Evolutionary conservation across 2,888 invertebrate species (phyloP), one percentile per base, ranked within the genome.

Genomic region (Caenorhabditis sp.): DNA sequence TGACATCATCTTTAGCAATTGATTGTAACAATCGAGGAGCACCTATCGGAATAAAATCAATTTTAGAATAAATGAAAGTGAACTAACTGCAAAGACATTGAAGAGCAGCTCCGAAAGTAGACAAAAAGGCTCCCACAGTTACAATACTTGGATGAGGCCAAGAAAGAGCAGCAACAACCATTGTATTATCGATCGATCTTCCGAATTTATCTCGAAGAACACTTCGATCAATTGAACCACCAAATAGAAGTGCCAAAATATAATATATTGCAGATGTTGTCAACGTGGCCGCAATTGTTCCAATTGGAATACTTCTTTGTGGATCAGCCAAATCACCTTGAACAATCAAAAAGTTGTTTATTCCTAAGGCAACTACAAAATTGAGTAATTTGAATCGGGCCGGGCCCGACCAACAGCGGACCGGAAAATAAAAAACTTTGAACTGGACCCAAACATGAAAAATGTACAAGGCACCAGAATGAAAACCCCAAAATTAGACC

Each of bases 71-170:
- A 19, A 50, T 26, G 53, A 58, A 58, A n/a, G 69, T 23, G 36
- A 37, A 26, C 53, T 37, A 27, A 85, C 86, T 86, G 84, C 88
- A 88, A 8, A 99, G 91, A 71, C 95, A 95, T 88, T 99, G 99
- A 10, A 99, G 91, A 1, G 97, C 99, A 81, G 99, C 99, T 58
- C 99, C 99, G 65, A 99, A 91, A 0, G 99, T 99, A 1, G 97
- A 97, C 36, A 99, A 91, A 89, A 99, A 96, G 0, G 97, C 96
- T 24, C 99, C 99, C 84, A 97, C 93, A 71, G 97, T 90, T 85
- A 99, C 97, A 5, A 99, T 95, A 95, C 96, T 97, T 85, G 96
- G 93, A 88, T 96, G 95, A 2, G 99, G 99, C 97, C 99, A 99
- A 8, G 97, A 95, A 87, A 99, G 93, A 86, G 95, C 94, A 0